Base-by-base conservation (phyloP, 2,888 invertebrate genomes). In the Aplocera efformata region DNA sequence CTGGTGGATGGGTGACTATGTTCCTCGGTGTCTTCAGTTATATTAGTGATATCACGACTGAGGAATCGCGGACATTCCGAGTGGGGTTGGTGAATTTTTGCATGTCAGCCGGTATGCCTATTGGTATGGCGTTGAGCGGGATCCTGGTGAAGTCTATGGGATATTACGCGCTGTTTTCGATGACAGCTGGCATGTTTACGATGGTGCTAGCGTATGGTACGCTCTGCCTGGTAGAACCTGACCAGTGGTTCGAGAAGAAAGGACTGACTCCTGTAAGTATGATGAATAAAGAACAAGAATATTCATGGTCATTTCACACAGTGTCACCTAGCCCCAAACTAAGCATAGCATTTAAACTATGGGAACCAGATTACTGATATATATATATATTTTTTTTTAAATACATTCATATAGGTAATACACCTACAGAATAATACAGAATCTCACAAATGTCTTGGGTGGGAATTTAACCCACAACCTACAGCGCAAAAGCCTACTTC, bases 151-250 rank as follows among this genome's bases (percentile, higher is more conserved):
- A 72, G 38, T 72, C 56, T 22, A 61, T 85, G 63, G 89, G 89
- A 1, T 89, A 86, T 49, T 89, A 88, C 45, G 84, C 80, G 24
- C 71, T 88, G 40, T 89, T 89, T 48, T 62, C 77, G 1, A 72
- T 78, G 60, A 86, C 86, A 0, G 60, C 72, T 1, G 54, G 55
- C 0, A 49, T 85, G 57, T 82, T 90, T 31, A 56, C 92, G 4
- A 60, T 94, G 27, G 92, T 94, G 25, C 90, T 95, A 34, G 63
- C 91, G 25, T 95, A 95, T 56, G 95, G 95, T 0, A 82, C 91
- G 28, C 90, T 92, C 43, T 90, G 90, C 37, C 88, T 96, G 49
- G 90, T 92, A 41, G 95, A 95, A 62, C 90, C 91, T 10, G 90
- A 90, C 24, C 53, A 71, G 1, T 73, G 77, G 60, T 67, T 85